These are phyloP conservation scores for Anthrax anthrax DNA, from an alignment of 2,888 invertebrate species.

Conservation along the genomic window DNA sequence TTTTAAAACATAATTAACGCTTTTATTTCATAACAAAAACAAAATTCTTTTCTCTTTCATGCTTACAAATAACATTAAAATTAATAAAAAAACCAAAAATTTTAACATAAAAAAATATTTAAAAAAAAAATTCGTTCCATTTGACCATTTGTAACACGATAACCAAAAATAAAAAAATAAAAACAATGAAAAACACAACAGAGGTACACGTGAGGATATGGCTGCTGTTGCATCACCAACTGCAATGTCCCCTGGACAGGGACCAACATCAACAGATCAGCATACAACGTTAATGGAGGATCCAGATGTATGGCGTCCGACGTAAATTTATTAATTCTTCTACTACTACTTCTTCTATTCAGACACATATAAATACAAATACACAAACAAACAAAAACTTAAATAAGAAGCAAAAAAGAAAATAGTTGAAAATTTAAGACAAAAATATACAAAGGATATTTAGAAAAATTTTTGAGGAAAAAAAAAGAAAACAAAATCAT, in stretches of 20 bases:
- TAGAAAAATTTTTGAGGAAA: no score
- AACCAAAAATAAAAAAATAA: background rate
- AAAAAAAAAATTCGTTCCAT: slow-evolving; percentile 5
- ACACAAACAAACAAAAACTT: background rate
- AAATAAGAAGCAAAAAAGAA: background rate
- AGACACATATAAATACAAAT: no score
- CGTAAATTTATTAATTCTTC: slow-evolving; percentile 43
- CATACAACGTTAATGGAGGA: slow-evolving; percentile 81
- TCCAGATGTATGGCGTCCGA: slow-evolving; percentile 85
- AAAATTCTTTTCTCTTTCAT: no score
- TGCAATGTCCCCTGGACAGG: slow-evolving; percentile 48
- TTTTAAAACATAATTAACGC: no score
- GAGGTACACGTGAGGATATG: slow-evolving; percentile 75
- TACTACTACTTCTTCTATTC: no score
- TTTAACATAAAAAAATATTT: background rate
- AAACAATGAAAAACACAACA: slow-evolving; percentile 21
- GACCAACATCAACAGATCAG: slow-evolving; percentile 36
- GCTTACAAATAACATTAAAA: no score
- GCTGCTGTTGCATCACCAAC: slow-evolving; percentile 61
- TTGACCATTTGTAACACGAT: no score
- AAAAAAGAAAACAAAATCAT: no score
- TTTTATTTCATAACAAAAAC: no score
- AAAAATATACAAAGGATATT: slow-evolving; percentile 3
- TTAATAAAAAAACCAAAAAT: no score
- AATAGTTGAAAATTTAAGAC: slow-evolving; percentile 3